phyloP scores from a whole-genome alignment of 2,113 vertebrate genomes.

The Gila orcuttii region DNA sequence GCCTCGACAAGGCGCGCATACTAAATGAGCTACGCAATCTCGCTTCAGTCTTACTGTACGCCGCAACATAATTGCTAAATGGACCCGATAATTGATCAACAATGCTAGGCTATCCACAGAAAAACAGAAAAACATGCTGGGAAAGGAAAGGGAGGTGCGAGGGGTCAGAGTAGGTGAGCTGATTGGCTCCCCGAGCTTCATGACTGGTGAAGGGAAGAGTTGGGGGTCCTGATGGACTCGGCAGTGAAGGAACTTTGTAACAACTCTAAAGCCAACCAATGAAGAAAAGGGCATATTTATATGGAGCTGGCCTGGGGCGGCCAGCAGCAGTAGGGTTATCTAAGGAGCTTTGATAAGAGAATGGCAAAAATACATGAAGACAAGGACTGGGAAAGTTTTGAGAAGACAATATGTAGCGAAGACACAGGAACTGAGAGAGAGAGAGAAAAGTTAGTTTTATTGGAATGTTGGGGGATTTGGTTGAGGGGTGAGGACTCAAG shows the following conservation, averaged over 20 bases:
- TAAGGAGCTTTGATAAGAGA: constrained; percentile 20
- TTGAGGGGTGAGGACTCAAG: neutral
- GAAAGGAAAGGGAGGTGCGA: constrained; percentile 18
- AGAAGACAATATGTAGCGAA: neutral
- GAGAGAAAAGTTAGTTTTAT: neutral
- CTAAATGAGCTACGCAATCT: constrained; percentile 58
- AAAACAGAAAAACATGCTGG: constrained; percentile 53
- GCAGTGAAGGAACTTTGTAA: neutral
- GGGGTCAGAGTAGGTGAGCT: neutral
- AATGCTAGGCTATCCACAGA: constrained; percentile 45
- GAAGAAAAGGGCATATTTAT: constrained; percentile 22
- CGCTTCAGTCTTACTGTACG: constrained; percentile 44
- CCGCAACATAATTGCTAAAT: constrained; percentile 57
- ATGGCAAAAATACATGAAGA: constrained; percentile 3
- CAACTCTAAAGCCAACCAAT: neutral
- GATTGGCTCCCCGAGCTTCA: neutral
- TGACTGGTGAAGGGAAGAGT: neutral
- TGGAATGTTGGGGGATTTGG: constrained; percentile 27
- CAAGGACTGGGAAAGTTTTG: neutral
- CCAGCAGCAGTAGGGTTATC: neutral
- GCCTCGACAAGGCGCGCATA: constrained; percentile 53
- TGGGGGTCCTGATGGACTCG: neutral
- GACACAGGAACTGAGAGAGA: neutral
- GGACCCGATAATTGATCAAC: constrained; percentile 56
- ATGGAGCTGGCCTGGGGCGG: constrained; percentile 8